Evolutionary conservation across 1,140 invertebrate genomes (phyloP).

Genomic region (Lepidurus couesii): DNA sequence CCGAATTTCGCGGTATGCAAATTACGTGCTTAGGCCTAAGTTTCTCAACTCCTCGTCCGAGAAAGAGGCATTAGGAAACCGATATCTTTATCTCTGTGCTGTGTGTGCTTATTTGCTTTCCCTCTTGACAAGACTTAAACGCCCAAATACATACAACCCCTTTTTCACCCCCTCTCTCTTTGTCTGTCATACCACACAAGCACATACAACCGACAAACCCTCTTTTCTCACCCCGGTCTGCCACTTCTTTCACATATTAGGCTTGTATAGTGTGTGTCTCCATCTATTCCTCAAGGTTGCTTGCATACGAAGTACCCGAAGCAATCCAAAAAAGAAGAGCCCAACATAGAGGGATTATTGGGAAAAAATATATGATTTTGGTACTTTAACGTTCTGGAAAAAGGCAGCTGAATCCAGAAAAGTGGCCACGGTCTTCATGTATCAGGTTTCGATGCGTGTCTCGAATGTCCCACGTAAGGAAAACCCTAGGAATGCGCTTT

Average conservation of each 20-base stretch:
- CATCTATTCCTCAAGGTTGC: neutral
- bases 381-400: neutral
- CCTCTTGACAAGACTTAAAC: slow-evolving; percentile 19
- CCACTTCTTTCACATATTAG: neutral
- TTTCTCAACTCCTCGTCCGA: neutral
- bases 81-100: neutral
- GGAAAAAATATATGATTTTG: neutral
- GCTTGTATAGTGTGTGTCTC: neutral
- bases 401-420: slow-evolving; percentile 6
- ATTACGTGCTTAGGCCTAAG: neutral
- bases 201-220: neutral
- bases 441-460: neutral
- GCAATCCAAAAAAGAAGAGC: neutral
- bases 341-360: neutral
- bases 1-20: neutral
- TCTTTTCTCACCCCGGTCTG: neutral
- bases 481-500: neutral
- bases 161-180: neutral
- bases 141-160: neutral
- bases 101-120: neutral
- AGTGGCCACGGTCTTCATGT: neutral
- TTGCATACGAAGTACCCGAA: neutral
- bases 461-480: neutral
- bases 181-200: neutral
- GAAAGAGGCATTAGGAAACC: neutral